Conservation (phyloP, 2,888 invertebrate species). For the Gisinianus flammeolus region DNA sequence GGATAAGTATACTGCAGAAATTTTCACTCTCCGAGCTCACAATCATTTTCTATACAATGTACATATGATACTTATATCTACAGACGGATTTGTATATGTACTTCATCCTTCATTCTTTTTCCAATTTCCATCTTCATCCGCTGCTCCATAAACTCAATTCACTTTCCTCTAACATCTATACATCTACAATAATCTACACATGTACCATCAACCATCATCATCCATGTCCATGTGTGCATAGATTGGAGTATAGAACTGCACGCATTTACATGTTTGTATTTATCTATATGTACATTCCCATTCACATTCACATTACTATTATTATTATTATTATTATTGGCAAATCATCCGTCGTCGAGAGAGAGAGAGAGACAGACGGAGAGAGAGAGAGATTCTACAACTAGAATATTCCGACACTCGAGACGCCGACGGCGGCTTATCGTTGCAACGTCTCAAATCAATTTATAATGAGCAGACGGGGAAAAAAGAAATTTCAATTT, state of each 20-base stretch:
- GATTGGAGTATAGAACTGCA: too few species aligned
- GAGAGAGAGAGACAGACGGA: background rate
- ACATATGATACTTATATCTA: background rate
- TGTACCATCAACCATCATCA: background rate
- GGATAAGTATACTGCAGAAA: background rate
- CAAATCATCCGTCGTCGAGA: constrained; percentile 26
- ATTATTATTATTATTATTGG: constrained; percentile 31
- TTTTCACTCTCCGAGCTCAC: background rate
- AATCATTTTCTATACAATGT: background rate
- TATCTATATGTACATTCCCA: background rate
- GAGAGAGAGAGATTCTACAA: background rate
- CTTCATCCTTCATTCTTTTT: constrained; percentile 25
- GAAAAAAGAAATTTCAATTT: constrained; percentile 27
- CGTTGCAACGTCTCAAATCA: constrained; percentile 32
- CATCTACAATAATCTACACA: background rate
- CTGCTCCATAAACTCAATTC: background rate
- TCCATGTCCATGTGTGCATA: too few species aligned
- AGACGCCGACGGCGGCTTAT: constrained; percentile 24
- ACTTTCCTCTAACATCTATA: background rate
- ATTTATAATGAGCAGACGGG: constrained; percentile 30
- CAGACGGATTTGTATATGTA: background rate
- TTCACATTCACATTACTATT: constrained; percentile 6
- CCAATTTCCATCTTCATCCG: constrained; percentile 35
- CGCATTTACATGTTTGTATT: too few species aligned
- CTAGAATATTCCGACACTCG: too few species aligned